Conservation (phyloP, 64 coral and sea anemone species). For the Porites lutea region DNA sequence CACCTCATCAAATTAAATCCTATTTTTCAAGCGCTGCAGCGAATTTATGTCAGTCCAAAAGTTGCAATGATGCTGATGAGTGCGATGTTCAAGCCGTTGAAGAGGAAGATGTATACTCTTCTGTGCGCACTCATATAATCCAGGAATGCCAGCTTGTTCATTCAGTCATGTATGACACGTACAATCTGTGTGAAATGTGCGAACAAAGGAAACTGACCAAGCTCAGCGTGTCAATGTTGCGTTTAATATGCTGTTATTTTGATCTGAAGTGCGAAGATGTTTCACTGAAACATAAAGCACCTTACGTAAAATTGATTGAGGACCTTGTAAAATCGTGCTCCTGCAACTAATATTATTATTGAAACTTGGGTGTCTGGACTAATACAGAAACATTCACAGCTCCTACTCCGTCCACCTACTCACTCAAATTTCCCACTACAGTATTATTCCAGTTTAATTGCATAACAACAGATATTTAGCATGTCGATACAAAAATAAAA, state of each 20-base stretch:
- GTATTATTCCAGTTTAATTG: too few species aligned
- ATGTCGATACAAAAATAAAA: too few species aligned
- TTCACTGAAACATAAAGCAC: slow-evolving; percentile 18
- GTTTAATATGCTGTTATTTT: slow-evolving; percentile 28
- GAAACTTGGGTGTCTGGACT: not conserved
- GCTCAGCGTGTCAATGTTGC: slow-evolving; percentile 41
- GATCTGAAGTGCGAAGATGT: slow-evolving; percentile 2
- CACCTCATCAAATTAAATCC: slow-evolving; percentile 59
- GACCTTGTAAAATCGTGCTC: slow-evolving; percentile 30
- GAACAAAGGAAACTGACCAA: slow-evolving; percentile 23
- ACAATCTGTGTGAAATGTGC: slow-evolving; percentile 19
- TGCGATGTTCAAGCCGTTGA: not conserved
- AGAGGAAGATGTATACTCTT: slow-evolving; percentile 3
- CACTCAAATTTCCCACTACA: too few species aligned
- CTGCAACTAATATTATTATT: not conserved
- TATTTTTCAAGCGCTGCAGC: slow-evolving; percentile 71
- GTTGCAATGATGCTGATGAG: slow-evolving; percentile 2
- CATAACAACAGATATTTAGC: too few species aligned
- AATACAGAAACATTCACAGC: not conserved
- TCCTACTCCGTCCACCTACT: too few species aligned
- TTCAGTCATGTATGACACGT: slow-evolving; percentile 35
- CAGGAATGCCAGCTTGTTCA: slow-evolving; percentile 48
- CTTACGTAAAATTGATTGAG: slow-evolving; percentile 22
- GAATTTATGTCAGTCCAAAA: slow-evolving; percentile 9
- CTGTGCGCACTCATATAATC: not conserved